Percentiles rank a stretch among this genome's conserved stretches.
phyloP scores from a whole-genome alignment of 2,888 invertebrate species.

The Scrobipalpa costella region DNA sequence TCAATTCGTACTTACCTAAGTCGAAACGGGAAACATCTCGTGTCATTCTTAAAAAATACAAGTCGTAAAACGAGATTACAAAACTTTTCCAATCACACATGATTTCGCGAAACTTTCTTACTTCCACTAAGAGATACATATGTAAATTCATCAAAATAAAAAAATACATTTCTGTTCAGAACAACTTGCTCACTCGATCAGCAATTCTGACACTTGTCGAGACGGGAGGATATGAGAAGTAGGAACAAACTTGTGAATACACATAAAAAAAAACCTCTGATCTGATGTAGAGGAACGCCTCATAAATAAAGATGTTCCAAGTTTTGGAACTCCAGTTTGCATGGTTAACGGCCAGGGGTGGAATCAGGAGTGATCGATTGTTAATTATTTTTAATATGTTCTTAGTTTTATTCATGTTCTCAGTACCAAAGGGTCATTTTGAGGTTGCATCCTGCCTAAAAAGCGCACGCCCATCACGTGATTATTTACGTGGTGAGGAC shows the following conservation, averaged over 20 bases:
- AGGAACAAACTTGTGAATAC: conserved; percentile 37
- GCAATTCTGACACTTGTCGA: conserved; percentile 24
- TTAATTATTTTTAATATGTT: neutral
- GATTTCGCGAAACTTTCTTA: neutral
- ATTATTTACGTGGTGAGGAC: too few species aligned
- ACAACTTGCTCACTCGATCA: conserved; percentile 24
- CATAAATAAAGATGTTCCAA: conserved; percentile 69
- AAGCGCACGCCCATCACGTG: too few species aligned
- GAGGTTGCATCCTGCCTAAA: too few species aligned
- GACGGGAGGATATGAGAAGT: conserved; percentile 35
- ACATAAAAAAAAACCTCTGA: conserved; percentile 51
- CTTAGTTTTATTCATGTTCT: neutral
- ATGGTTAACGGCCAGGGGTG: conserved; percentile 34
- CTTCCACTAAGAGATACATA: conserved; percentile 1
- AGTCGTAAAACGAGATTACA: conserved; percentile 3
- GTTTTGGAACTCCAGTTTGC: conserved; percentile 49
- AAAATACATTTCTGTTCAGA: conserved; percentile 4
- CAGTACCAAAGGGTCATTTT: too few species aligned
- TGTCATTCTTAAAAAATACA: neutral
- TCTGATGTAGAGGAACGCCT: conserved; percentile 61
- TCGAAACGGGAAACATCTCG: neutral
- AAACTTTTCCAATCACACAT: conserved; percentile 11
- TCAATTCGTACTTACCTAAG: too few species aligned
- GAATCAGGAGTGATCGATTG: neutral
- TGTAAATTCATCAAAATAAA: conserved; percentile 11